Conservation (phyloP, 2,113 vertebrate genomes). For the Salvator merianae region DNA sequence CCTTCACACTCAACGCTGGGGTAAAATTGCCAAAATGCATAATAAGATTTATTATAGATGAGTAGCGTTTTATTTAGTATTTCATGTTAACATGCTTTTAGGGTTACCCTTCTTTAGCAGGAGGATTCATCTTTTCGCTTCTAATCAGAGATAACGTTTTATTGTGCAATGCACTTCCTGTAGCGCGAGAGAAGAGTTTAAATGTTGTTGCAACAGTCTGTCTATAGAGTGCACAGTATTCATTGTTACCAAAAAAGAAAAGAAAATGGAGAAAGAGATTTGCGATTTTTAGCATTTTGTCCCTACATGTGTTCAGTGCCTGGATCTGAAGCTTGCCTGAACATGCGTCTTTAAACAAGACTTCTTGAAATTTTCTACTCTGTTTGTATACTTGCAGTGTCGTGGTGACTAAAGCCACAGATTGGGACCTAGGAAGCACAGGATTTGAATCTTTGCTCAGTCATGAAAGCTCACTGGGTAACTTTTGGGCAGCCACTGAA, state of each 20-base stretch:
- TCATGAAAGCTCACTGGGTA: too few species aligned
- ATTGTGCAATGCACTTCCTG: constrained; percentile 71
- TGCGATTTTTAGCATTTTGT: background rate
- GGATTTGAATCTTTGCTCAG: too few species aligned
- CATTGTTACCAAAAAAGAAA: background rate
- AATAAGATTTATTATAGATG: constrained; percentile 90
- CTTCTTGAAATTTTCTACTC: background rate
- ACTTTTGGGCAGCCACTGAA: too few species aligned
- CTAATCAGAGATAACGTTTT: constrained; percentile 81
- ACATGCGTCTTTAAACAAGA: background rate
- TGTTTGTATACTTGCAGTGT: background rate
- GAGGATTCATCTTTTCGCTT: constrained; percentile 83
- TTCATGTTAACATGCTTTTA: constrained; percentile 87
- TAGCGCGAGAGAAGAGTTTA: constrained; percentile 39
- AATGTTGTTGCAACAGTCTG: constrained; percentile 33
- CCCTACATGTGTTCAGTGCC: background rate
- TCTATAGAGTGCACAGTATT: constrained; percentile 20
- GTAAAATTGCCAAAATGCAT: constrained; percentile 89
- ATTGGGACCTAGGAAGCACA: too few species aligned
- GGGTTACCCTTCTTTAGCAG: constrained; percentile 82
- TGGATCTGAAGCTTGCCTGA: background rate
- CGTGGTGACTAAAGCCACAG: too few species aligned
- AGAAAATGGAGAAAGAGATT: background rate
- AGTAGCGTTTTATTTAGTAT: constrained; percentile 88
- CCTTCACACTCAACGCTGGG: constrained; percentile 87